Base-by-base conservation (phyloP, 1,140 invertebrate species). In the Ptiloglossa arizonensis region DNA sequence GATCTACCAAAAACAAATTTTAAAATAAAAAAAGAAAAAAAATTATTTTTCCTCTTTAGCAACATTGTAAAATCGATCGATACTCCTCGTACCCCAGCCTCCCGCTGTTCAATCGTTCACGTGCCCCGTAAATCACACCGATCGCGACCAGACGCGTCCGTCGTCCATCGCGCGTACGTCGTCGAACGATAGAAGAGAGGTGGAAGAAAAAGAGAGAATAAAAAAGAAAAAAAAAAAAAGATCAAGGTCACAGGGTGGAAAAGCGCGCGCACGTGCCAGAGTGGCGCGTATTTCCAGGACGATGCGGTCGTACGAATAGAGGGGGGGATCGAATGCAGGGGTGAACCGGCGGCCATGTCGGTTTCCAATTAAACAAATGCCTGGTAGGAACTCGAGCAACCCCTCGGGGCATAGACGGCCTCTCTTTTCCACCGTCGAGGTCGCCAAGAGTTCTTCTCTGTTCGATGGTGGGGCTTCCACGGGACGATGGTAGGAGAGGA, bases 291-390 rank as follows among this genome's bases (percentile, higher is more conserved):
- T 80, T 72, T 81, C 59, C 62, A 52, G 41, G 35, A 57, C 11
- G 71, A 81, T 57, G 69, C 24, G 82, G 56, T 69, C 70, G 71
- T 67, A 54, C 75, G 73, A 73, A 82, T 63, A n/a, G n/a, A n/a
- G n/a, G 81, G 78, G 54, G 72, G n/a, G 81, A 57, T 71, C 50
- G 71, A 59, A 56, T 15, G 60, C 44, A 79, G 70, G 83, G 84
- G 80, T 77, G 74, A 11, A 50, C 50, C 60, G 63, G 66, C 87
- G 81, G 85, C 87, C 87, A 89, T 90, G 80, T 88, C 87, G 80
- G 85, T 87, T 86, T 86, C 86, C 88, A 89, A 90, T 90, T 90
- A 90, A 90, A 90, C 88, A 89, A 90, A 89, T 87, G 89, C 87
- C 83, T 54, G 83, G 57, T 85, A 78, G 79, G 79, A 87, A 86